Evolutionary conservation across 2,113 vertebrate species (phyloP).

Genomic region (Sisor rabdophorus): DNA sequence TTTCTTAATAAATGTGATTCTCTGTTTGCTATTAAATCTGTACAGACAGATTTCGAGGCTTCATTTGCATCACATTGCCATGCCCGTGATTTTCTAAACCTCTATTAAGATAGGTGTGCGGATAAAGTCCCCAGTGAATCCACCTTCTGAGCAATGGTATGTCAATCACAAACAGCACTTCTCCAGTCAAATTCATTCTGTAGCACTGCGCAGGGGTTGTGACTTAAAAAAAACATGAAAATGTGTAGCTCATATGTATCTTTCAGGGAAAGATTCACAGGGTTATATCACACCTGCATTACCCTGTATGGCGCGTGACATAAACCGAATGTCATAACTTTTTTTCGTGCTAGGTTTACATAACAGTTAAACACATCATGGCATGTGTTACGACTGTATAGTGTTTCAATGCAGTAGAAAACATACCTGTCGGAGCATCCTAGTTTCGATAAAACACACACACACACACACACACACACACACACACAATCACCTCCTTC

Average conservation of each 20-base stretch:
- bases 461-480: not conserved
- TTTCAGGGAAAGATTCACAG: not conserved
- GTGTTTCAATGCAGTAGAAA: too few relatives aligned
- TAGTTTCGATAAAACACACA: not conserved
- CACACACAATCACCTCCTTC: too few relatives aligned
- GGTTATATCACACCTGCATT: not conserved
- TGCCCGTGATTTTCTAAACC: constrained; percentile 37
- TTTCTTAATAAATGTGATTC: constrained; percentile 46
- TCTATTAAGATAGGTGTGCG: constrained; percentile 40
- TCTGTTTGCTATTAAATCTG: constrained; percentile 47
- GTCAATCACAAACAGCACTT: constrained; percentile 32
- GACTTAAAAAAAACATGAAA: not conserved
- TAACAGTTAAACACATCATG: not conserved
- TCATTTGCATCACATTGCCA: constrained; percentile 44
- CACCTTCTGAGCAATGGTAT: constrained; percentile 17
- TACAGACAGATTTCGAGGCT: constrained; percentile 32
- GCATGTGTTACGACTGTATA: not conserved
- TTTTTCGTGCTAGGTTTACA: not conserved
- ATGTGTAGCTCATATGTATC: too few relatives aligned
- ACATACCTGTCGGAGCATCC: too few relatives aligned
- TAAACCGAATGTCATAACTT: not conserved
- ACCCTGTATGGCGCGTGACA: not conserved
- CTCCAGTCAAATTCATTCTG: not conserved
- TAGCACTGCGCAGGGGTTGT: not conserved
- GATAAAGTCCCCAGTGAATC: constrained; percentile 25